Evolutionary conservation across 2,888 invertebrate genomes (phyloP), one percentile per base, ranked within the genome.

Genomic region (Leucoptera coffeella): DNA sequence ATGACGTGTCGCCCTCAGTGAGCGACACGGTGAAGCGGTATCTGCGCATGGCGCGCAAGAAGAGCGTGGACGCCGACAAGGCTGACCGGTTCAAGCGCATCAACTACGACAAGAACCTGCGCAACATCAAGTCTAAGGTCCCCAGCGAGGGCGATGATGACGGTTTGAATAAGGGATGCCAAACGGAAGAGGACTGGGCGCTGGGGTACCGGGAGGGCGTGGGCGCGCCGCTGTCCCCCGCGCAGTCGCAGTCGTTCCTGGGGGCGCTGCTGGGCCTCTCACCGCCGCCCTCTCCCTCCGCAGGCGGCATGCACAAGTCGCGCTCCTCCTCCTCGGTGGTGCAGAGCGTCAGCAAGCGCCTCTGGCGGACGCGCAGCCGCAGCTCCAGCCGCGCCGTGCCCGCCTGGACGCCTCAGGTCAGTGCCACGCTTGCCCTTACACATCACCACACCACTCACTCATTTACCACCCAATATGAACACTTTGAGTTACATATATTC

Each of bases 351-450:
- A 80, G 87, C 47, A 86, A 85, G 67, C 84, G 85, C 56, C 82
- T 91, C 47, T 90, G 87, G 81, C 78, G 84, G 47, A 82, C 85
- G 38, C 73, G 91, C 44, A 87, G 88, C 39, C 87, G 90, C 48
- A 85, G 85, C 47, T 84, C 85, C 39, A 82, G 82, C 38, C 74
- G 85, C 41, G 69, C 59, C 37, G 56, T 74, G 32, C 74, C 78
- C 40, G 69, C 76, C 29, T 92, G 92, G 92, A 84, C 85, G 31
- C 89, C 90, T 39, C 85, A 87, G 84, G 91, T 91, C 74, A 80
- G 78, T 65, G 54, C 53, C 41, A 47, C 17, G 19, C 12, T 13
- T 23, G 20, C n/a, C n/a, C n/a, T n/a, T n/a, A n/a, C n/a, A n/a
- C n/a, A n/a, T n/a, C n/a, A n/a, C n/a, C n/a, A n/a, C n/a, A n/a